A percentile compares a stretch with the other conserved stretches of the same genome.
phyloP scores from a whole-genome alignment of 2,797 vertebrate genomes.

The Platyrinchus mystaceus region DNA sequence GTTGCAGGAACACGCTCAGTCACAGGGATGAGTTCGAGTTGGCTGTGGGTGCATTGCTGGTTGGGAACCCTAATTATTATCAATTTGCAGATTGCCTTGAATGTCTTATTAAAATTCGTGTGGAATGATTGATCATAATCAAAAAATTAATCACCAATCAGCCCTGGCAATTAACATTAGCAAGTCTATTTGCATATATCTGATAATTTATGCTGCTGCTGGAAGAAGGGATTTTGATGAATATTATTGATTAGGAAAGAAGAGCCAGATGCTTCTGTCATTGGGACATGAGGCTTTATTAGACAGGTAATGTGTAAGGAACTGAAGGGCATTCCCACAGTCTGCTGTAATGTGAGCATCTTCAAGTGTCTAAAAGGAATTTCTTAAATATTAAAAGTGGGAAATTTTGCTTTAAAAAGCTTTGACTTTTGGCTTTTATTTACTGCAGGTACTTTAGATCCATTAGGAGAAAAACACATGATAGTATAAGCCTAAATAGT shows the following conservation, averaged over 20 bases:
- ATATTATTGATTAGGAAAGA: slow-evolving; percentile 68
- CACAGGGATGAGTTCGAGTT: slow-evolving; percentile 22
- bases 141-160: slow-evolving; percentile 78
- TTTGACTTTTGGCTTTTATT: not conserved
- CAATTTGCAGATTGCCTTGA: slow-evolving; percentile 63
- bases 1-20: not conserved
- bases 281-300: not conserved
- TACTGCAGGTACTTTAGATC: not conserved
- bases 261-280: slow-evolving; percentile 51
- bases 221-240: slow-evolving; percentile 53
- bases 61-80: slow-evolving; percentile 65
- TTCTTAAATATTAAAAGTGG: not conserved
- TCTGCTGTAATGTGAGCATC: not conserved
- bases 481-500: not conserved
- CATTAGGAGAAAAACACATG: not conserved
- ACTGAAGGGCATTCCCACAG: not conserved
- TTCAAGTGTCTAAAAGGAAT: not conserved
- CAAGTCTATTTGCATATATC: slow-evolving; percentile 70
- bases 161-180: slow-evolving; percentile 73
- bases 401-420: not conserved
- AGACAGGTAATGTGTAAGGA: not conserved
- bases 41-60: not conserved
- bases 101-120: slow-evolving; percentile 63
- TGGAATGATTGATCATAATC: slow-evolving; percentile 74
- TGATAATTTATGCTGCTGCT: slow-evolving; percentile 71